Conservation (phyloP, 2,113 vertebrate species). For the zebrafish (Danio rerio) region DNA sequence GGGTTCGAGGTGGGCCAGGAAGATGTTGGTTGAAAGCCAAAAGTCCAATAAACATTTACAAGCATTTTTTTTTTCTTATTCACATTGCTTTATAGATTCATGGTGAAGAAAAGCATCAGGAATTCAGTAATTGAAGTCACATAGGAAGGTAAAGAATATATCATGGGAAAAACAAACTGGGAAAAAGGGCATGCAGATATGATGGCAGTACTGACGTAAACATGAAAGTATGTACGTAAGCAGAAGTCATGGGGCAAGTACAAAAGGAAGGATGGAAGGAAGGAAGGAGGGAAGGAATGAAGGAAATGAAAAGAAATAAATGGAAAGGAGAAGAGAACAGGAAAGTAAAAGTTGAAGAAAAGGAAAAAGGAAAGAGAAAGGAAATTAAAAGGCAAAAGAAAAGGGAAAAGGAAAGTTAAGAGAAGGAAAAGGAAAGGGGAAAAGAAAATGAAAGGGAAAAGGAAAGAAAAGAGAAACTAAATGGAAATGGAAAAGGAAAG, state of each 20-base stretch:
- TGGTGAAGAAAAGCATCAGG: neutral
- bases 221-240: too few relatives aligned
- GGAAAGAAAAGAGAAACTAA: too few relatives aligned
- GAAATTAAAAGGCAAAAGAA: neutral
- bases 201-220: too few relatives aligned
- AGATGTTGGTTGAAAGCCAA: conserved; percentile 1
- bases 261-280: too few relatives aligned
- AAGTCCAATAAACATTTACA: neutral
- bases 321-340: neutral
- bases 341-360: neutral
- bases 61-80: neutral
- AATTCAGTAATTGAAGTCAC: neutral
- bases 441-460: too few relatives aligned
- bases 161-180: too few relatives aligned
- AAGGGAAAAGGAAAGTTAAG: neutral
- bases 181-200: too few relatives aligned
- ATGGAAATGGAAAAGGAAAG: too few relatives aligned
- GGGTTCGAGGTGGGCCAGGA: neutral
- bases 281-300: too few relatives aligned
- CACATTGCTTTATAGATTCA: neutral
- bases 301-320: too few relatives aligned
- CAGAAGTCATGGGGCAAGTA: too few relatives aligned
- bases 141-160: neutral
- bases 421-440: neutral
- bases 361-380: neutral